Conservation (phyloP, 2,113 vertebrate species). For the Nyctibius bracteatus region DNA sequence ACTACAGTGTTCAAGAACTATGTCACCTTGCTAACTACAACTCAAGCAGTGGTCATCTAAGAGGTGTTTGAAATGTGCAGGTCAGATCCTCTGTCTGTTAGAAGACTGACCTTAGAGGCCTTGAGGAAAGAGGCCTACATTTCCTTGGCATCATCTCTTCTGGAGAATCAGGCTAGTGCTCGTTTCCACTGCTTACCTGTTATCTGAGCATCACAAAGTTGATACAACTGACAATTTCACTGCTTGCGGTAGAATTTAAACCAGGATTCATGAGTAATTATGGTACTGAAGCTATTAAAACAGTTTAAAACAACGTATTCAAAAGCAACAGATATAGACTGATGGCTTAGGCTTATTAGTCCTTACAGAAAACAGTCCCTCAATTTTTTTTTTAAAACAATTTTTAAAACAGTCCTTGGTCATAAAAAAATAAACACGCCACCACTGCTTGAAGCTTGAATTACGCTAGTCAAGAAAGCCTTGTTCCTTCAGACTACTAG, state of each 20-base stretch:
- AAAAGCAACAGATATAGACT: neutral
- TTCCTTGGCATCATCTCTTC: neutral
- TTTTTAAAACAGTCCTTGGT: neutral
- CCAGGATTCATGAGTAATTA: neutral
- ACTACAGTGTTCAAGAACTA: neutral
- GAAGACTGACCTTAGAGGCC: neutral
- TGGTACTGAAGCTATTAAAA: neutral
- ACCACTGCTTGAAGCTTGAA: neutral
- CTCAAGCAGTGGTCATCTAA: neutral
- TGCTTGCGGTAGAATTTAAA: neutral
- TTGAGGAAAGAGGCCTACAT: accelerated
- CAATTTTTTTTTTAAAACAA: neutral
- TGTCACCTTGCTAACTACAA: neutral
- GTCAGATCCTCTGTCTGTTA: neutral
- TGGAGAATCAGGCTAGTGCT: neutral
- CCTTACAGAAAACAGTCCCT: neutral
- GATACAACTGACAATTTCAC: neutral
- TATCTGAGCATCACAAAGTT: neutral
- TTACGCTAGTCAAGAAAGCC: neutral
- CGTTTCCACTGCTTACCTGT: neutral
- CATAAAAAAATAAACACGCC: neutral
- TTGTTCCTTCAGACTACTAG: neutral
- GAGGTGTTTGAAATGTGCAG: neutral
- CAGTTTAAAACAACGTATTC: neutral
- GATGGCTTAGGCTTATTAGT: neutral